Percentiles rank a stretch among this genome's conserved stretches.
phyloP scores from a whole-genome alignment of 2,888 invertebrate genomes.

The Drosophila recens region DNA sequence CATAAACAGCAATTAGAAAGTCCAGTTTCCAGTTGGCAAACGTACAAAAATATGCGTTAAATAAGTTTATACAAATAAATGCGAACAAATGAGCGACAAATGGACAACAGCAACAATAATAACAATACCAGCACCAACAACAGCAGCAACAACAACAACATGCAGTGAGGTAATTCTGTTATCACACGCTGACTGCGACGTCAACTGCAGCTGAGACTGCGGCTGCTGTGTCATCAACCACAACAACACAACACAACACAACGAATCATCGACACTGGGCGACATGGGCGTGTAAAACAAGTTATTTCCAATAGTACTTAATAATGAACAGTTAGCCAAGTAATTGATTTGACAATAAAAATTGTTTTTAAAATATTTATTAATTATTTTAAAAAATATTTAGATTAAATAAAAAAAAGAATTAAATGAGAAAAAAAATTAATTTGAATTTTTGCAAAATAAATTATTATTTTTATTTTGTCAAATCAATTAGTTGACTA shows the following conservation, averaged over 20 bases:
- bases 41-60: constrained; percentile 64
- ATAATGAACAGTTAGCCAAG: background rate
- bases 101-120: constrained; percentile 38
- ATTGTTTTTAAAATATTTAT: no score
- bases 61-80: constrained; percentile 67
- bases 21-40: constrained; percentile 55
- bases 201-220: constrained; percentile 16
- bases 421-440: no score
- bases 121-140: background rate
- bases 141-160: constrained; percentile 4
- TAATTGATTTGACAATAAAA: no score
- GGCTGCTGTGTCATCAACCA: constrained; percentile 42
- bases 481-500: no score
- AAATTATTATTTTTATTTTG: no score
- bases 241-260: constrained; percentile 13
- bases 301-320: background rate
- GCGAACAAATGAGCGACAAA: constrained; percentile 65
- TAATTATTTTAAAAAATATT: no score
- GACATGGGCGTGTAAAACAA: constrained; percentile 2
- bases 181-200: constrained; percentile 37
- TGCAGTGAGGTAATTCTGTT: constrained; percentile 53
- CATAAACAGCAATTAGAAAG: constrained; percentile 74
- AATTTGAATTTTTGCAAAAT: no score
- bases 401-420: no score
- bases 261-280: background rate